These are phyloP conservation scores for Caenorhabditis sp. DNA, from an alignment of 2,888 invertebrate species.

Conservation along the genomic window DNA sequence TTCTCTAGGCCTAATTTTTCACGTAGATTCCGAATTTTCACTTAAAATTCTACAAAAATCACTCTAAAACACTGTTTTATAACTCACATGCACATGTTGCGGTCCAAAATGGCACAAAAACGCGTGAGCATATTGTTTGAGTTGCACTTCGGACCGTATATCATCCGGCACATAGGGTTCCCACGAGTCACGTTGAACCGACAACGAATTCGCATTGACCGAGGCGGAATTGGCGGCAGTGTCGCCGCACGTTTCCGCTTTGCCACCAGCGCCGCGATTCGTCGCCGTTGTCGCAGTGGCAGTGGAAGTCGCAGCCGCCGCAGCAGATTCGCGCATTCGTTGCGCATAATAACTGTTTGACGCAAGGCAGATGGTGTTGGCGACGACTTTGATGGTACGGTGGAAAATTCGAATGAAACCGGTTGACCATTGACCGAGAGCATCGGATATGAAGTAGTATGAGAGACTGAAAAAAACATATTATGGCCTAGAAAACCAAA, in stretches of 20 bases:
- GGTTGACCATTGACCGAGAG: constrained; percentile 28
- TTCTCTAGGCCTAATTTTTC: too few species aligned
- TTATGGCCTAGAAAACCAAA: too few species aligned
- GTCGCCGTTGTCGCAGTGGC: too few species aligned
- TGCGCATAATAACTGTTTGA: constrained; percentile 30
- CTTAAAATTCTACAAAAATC: too few species aligned
- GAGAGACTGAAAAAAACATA: constrained; percentile 5
- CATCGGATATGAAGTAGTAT: constrained; percentile 26
- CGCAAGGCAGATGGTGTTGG: constrained; percentile 32
- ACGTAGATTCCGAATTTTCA: too few species aligned
- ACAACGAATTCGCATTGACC: not conserved
- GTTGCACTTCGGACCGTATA: constrained; percentile 27
- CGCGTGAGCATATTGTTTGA: constrained; percentile 23
- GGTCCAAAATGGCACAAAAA: constrained; percentile 40
- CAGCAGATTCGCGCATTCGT: constrained; percentile 28
- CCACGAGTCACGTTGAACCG: constrained; percentile 30
- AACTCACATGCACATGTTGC: constrained; percentile 32
- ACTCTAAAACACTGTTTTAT: too few species aligned
- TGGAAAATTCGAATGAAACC: constrained; percentile 39
- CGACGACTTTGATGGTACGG: constrained; percentile 22
- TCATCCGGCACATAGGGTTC: constrained; percentile 38
- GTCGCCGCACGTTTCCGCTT: too few species aligned
- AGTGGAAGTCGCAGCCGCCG: too few species aligned
- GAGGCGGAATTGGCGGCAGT: too few species aligned
- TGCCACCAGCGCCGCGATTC: too few species aligned